Conservation (phyloP, 2,888 invertebrate species). For the Dicyrtomina minuta region DNA sequence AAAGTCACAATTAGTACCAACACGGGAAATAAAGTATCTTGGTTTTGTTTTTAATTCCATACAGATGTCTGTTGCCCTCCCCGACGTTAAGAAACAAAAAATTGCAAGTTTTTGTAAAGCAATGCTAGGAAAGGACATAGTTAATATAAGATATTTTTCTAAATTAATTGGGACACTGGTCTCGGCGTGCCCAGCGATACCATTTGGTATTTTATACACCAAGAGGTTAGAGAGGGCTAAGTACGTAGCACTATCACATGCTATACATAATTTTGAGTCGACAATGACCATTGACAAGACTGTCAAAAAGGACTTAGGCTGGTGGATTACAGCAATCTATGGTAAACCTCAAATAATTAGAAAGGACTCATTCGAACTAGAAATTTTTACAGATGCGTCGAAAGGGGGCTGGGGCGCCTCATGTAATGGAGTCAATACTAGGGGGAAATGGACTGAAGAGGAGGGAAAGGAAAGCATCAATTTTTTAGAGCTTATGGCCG, state of each 20-base stretch:
- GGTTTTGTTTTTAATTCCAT: conserved; percentile 19
- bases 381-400: conserved; percentile 32
- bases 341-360: not conserved
- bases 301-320: not conserved
- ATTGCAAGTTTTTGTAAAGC: not conserved
- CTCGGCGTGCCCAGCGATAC: conserved; percentile 29
- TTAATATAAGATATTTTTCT: not conserved
- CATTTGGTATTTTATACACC: conserved; percentile 29
- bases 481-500: conserved; percentile 33
- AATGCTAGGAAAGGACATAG: too few species aligned
- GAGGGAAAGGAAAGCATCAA: not conserved
- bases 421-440: not conserved
- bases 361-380: too few species aligned
- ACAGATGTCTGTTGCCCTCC: conserved; percentile 5
- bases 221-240: conserved; percentile 28
- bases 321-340: conserved; percentile 3
- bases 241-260: not conserved
- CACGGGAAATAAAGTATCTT: conserved; percentile 15
- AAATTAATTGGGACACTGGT: conserved; percentile 19
- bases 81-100: not conserved
- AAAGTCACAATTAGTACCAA: conserved; percentile 11
- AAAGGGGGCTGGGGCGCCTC: conserved; percentile 28
- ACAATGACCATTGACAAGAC: not conserved
- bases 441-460: conserved; percentile 13
- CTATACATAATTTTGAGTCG: not conserved